Conservation (phyloP, 1,140 invertebrate genomes). For the Drosophila varians region DNA sequence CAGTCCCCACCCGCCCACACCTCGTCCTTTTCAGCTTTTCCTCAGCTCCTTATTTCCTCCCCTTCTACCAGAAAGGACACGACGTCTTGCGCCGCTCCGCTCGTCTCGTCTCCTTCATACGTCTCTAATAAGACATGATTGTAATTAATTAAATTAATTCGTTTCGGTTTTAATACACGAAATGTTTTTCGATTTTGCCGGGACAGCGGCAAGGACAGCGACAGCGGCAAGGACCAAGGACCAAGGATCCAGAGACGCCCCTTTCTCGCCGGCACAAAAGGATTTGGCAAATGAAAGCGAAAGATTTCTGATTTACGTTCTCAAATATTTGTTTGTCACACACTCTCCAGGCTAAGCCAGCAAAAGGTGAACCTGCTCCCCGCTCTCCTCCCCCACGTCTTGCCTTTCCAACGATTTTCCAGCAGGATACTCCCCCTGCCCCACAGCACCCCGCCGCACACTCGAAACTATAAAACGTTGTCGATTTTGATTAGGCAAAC, state of each 20-base stretch:
- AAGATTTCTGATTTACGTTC: slow-evolving; percentile 81
- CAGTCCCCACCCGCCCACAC: slow-evolving; percentile 43
- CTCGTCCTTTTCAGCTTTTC: background rate
- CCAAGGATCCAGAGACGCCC: too few species aligned
- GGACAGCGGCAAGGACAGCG: slow-evolving; percentile 21
- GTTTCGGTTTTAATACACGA: slow-evolving; percentile 84
- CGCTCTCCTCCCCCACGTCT: background rate
- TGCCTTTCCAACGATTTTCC: background rate
- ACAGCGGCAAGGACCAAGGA: slow-evolving; percentile 2
- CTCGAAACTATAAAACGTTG: slow-evolving; percentile 77
- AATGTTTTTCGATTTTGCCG: slow-evolving; percentile 82
- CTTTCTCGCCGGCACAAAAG: slow-evolving; percentile 54
- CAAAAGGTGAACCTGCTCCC: slow-evolving; percentile 12
- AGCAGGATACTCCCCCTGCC: slow-evolving; percentile 5
- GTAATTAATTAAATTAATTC: slow-evolving; percentile 84
- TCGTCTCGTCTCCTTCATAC: slow-evolving; percentile 61
- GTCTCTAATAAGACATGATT: slow-evolving; percentile 84
- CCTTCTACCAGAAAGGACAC: slow-evolving; percentile 10
- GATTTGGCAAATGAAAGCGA: slow-evolving; percentile 79
- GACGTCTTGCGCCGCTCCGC: slow-evolving; percentile 17
- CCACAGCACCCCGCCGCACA: background rate
- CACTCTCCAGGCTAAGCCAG: slow-evolving; percentile 29
- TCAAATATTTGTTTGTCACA: slow-evolving; percentile 81
- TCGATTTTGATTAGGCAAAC: slow-evolving; percentile 81
- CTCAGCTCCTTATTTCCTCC: background rate